Conservation (phyloP, 2,888 invertebrate species). For the Spisula subtruncata region DNA sequence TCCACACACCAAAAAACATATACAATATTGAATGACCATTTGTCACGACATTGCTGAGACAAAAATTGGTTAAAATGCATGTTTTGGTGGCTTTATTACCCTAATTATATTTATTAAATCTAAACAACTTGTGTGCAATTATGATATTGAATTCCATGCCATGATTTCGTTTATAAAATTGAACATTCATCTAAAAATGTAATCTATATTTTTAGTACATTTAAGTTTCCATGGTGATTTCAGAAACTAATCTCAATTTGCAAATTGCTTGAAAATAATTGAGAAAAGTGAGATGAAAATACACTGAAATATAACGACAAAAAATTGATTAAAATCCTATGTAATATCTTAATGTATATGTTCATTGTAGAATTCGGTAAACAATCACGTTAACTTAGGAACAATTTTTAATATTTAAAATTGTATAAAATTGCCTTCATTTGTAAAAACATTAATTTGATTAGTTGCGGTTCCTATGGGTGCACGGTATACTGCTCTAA, state of each 20-base stretch:
- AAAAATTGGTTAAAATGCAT: constrained; percentile 14
- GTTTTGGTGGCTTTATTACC: background rate
- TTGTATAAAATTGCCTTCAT: background rate
- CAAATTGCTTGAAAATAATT: constrained; percentile 3
- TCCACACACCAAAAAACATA: background rate
- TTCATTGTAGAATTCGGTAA: background rate
- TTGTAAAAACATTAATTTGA: too few relatives aligned
- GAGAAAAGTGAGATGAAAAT: constrained; percentile 15
- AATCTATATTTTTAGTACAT: constrained; percentile 1
- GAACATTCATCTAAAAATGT: background rate
- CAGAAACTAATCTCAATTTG: constrained; percentile 12
- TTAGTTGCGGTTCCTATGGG: background rate
- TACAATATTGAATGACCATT: background rate
- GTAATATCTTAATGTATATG: background rate
- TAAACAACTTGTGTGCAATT: background rate
- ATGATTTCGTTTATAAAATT: background rate
- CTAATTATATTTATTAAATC: constrained; percentile 20
- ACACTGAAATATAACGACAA: background rate
- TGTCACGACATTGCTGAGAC: constrained; percentile 13
- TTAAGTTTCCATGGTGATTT: constrained; percentile 6
- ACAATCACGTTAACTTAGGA: background rate
- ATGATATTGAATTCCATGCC: background rate
- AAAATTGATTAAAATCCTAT: background rate
- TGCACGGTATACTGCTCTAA: background rate
- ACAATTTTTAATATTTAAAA: constrained; percentile 7